These are phyloP conservation scores for Ypsolopha sequella DNA, from an alignment of 2,888 invertebrate species.

Conservation along the genomic window DNA sequence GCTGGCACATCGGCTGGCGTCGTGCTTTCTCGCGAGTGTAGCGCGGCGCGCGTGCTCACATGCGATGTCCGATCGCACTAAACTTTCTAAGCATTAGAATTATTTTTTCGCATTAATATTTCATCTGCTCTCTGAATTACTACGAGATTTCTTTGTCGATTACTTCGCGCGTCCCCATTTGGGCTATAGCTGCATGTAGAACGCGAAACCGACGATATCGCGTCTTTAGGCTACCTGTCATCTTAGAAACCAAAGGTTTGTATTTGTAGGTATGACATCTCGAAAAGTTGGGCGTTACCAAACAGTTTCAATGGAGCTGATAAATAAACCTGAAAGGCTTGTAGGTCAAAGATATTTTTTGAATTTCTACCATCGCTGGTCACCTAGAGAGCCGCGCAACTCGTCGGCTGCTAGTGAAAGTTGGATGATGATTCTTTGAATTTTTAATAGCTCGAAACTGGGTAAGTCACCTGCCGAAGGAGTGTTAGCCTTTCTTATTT, in stretches of 20 bases:
- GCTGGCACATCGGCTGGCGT: slow-evolving; percentile 16
- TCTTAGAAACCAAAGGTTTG: too few relatives aligned
- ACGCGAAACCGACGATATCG: neutral
- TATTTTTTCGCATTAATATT: slow-evolving; percentile 66
- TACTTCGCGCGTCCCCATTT: neutral
- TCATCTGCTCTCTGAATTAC: slow-evolving; percentile 49
- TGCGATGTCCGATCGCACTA: slow-evolving; percentile 61
- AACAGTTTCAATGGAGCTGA: too few relatives aligned
- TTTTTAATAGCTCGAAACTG: slow-evolving; percentile 61
- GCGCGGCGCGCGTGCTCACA: slow-evolving; percentile 57
- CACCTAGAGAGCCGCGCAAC: slow-evolving; percentile 10
- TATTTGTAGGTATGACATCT: too few relatives aligned
- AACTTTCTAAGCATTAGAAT: slow-evolving; percentile 68
- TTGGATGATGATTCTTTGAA: slow-evolving; percentile 61
- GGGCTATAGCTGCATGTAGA: neutral
- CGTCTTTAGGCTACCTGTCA: neutral
- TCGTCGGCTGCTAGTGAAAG: slow-evolving; percentile 54
- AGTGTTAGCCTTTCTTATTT: slow-evolving; percentile 58
- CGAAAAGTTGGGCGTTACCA: too few relatives aligned
- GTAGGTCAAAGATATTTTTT: slow-evolving; percentile 3
- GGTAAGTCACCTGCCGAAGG: slow-evolving; percentile 55
- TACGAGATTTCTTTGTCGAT: slow-evolving; percentile 23
- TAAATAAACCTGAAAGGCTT: neutral
- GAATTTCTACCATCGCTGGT: slow-evolving; percentile 4
- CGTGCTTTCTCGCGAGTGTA: slow-evolving; percentile 61